Conservation (phyloP, 2,113 vertebrate species). For the Atherinomorus stipes region DNA sequence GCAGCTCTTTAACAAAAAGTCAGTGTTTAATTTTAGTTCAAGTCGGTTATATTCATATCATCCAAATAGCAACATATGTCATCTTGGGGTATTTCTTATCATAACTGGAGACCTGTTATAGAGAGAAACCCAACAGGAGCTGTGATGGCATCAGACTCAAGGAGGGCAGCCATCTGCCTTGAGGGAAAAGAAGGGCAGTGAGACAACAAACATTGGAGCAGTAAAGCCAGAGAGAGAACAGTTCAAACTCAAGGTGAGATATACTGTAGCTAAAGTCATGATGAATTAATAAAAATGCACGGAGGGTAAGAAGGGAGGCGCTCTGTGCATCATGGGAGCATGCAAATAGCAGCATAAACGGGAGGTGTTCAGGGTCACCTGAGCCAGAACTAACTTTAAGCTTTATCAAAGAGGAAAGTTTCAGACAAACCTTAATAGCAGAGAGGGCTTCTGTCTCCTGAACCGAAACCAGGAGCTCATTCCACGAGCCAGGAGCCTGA, state of each 20-base stretch:
- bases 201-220: background rate
- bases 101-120: background rate
- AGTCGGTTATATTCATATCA: background rate
- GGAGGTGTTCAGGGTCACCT: background rate
- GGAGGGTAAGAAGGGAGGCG: background rate
- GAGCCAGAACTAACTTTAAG: background rate
- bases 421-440: background rate
- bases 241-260: no score
- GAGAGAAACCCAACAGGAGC: background rate
- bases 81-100: background rate
- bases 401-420: background rate
- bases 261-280: background rate
- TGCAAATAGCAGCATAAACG: background rate
- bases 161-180: background rate
- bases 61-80: background rate
- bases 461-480: background rate
- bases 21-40: background rate
- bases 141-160: background rate
- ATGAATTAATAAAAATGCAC: background rate
- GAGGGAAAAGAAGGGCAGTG: background rate
- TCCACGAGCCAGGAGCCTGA: background rate
- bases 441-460: background rate
- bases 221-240: background rate
- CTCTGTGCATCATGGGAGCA: no score
- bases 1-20: no score